Percentiles rank a stretch among this genome's conserved stretches.
Evolutionary conservation across 2,888 invertebrate species (phyloP).

Genomic region (Cremastobaeus sp.): DNA sequence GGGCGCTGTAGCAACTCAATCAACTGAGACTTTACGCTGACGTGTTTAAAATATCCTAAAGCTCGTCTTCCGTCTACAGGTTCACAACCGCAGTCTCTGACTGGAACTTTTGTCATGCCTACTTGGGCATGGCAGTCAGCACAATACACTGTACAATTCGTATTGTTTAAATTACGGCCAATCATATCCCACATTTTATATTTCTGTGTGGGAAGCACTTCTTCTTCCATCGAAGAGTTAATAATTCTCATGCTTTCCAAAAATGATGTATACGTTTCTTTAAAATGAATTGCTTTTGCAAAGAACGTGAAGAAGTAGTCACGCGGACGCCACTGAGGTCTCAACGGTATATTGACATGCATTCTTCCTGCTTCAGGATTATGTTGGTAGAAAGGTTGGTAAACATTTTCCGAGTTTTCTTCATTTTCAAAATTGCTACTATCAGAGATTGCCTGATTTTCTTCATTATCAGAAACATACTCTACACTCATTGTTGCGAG

Average conservation of each 20-base stretch:
- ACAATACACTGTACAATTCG: not conserved
- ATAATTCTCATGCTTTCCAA: not conserved
- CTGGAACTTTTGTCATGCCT: slow-evolving; percentile 1
- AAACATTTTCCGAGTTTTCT: not conserved
- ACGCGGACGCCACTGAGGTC: not conserved
- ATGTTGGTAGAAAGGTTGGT: not conserved
- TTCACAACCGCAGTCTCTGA: not conserved
- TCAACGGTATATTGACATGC: not conserved
- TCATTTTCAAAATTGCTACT: not conserved
- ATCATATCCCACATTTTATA: slow-evolving; percentile 1
- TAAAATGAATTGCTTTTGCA: not conserved
- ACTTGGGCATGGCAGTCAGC: slow-evolving; percentile 2
- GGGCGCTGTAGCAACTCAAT: no score
- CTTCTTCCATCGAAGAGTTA: not conserved
- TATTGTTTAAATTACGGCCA: not conserved
- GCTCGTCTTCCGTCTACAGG: not conserved
- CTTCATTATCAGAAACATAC: not conserved
- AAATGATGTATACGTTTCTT: slow-evolving; percentile 3
- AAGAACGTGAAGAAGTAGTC: slow-evolving; percentile 5
- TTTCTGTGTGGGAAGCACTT: not conserved
- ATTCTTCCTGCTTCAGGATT: not conserved
- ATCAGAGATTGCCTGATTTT: not conserved
- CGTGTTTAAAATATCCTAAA: no score
- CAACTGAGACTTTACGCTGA: no score
- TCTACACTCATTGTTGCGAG: no score